A percentile compares a stretch with the other conserved stretches of the same genome.
These are phyloP conservation scores for Symphodus melops DNA, from an alignment of 2,113 vertebrate species.

Conservation along the genomic window DNA sequence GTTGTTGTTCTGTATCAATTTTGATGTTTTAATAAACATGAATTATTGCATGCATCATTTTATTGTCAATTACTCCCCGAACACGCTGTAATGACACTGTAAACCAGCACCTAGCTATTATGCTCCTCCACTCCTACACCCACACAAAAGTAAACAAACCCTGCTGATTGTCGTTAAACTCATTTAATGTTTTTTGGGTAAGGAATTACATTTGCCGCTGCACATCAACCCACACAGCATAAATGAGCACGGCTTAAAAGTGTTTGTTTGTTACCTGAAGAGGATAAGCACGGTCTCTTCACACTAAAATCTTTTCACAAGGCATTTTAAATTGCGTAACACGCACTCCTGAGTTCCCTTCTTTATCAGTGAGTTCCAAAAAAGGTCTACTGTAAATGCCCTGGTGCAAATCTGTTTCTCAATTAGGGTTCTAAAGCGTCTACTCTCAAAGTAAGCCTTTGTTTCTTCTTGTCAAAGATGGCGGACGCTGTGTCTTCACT, in stretches of 20 bases:
- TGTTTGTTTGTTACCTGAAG: conserved; percentile 22
- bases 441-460: conserved; percentile 80
- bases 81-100: conserved; percentile 26
- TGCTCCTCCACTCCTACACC: conserved; percentile 45
- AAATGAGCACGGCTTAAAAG: background rate
- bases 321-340: background rate
- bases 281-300: background rate
- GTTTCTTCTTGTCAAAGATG: conserved; percentile 83
- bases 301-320: background rate
- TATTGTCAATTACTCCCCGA: conserved; percentile 53
- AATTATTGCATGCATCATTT: conserved; percentile 72
- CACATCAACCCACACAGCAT: conserved; percentile 40
- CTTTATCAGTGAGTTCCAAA: background rate
- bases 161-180: conserved; percentile 46
- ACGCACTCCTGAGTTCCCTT: conserved; percentile 6
- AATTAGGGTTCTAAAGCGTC: conserved; percentile 66
- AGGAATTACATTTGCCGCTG: conserved; percentile 34
- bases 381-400: background rate
- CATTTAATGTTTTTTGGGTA: conserved; percentile 38
- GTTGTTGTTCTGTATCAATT: conserved; percentile 60
- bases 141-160: conserved; percentile 59
- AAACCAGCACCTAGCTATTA: conserved; percentile 51
- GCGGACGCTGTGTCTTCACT: conserved; percentile 84
- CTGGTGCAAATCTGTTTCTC: background rate
- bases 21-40: conserved; percentile 78